Evolutionary conservation across 2,888 invertebrate species (phyloP).

Genomic region (Atethmia centrago): DNA sequence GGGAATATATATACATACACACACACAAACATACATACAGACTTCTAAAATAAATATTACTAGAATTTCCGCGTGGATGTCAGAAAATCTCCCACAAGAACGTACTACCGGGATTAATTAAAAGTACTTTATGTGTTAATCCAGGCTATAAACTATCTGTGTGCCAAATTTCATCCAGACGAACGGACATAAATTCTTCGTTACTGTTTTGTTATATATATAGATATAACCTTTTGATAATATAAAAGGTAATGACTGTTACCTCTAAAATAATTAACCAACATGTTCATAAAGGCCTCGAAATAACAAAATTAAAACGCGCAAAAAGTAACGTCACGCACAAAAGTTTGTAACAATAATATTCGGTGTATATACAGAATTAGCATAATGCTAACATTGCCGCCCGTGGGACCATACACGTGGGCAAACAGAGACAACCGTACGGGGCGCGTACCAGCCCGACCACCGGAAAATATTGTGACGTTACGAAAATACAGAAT

Average conservation of each 20-base stretch:
- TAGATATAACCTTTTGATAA: conserved; percentile 34
- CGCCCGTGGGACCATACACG: conserved; percentile 84
- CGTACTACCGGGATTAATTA: no score
- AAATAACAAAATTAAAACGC: conserved; percentile 63
- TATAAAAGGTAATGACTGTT: conserved; percentile 11
- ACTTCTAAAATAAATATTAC: no score
- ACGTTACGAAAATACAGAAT: conserved; percentile 64
- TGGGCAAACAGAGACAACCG: conserved; percentile 81
- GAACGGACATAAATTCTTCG: no score
- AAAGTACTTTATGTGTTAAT: no score
- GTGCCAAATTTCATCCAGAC: no score
- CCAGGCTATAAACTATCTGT: no score
- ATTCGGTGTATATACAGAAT: conserved; percentile 79
- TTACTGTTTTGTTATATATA: no score
- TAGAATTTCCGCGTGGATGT: no score
- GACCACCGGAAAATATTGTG: conserved; percentile 66
- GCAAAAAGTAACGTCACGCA: conserved; percentile 72
- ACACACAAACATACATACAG: no score
- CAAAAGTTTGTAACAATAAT: conserved; percentile 81
- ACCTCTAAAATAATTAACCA: conserved; percentile 52
- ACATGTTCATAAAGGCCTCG: conserved; percentile 51
- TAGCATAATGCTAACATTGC: conserved; percentile 86
- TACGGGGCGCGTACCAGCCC: conserved; percentile 65
- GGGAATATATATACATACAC: no score
- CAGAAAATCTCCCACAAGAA: no score